These are phyloP conservation scores for Rhodophaea formosa DNA, from an alignment of 2,888 invertebrate species.

Conservation along the genomic window DNA sequence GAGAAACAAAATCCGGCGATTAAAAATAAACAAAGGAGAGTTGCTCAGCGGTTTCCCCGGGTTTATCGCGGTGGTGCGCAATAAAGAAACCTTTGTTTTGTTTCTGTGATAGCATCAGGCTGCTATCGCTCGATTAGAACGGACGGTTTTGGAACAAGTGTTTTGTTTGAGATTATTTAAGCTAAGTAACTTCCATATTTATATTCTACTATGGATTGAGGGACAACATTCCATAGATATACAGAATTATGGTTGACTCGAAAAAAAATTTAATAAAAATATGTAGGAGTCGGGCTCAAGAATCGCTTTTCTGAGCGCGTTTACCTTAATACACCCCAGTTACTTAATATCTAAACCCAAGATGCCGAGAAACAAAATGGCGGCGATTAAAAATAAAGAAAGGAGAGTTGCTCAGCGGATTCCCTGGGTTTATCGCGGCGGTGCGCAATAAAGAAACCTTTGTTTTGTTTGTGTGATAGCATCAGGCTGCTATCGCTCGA, in stretches of 20 bases:
- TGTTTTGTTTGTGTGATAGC: constrained; percentile 42
- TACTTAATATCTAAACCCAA: background rate
- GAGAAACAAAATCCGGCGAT: constrained; percentile 18
- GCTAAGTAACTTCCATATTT: no score
- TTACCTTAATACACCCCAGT: no score
- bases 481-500: constrained; percentile 13
- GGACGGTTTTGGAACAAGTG: no score
- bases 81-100: constrained; percentile 50
- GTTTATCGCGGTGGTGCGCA: constrained; percentile 36
- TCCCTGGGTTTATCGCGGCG: constrained; percentile 40
- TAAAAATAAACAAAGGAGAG: constrained; percentile 37
- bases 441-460: constrained; percentile 40
- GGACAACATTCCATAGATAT: no score
- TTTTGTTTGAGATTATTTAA: no score
- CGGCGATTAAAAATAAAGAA: constrained; percentile 33
- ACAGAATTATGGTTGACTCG: no score
- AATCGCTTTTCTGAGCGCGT: no score
- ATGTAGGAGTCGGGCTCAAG: no score
- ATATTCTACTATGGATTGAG: no score
- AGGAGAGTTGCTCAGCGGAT: constrained; percentile 37
- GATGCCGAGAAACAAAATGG: constrained; percentile 15
- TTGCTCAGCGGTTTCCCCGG: constrained; percentile 37
- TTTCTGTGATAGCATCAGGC: constrained; percentile 31
- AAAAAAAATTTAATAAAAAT: no score
- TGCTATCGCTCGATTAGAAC: no score